phyloP scores from a whole-genome alignment of 64 coral and sea anemone genomes.

The Pachyseris speciosa region DNA sequence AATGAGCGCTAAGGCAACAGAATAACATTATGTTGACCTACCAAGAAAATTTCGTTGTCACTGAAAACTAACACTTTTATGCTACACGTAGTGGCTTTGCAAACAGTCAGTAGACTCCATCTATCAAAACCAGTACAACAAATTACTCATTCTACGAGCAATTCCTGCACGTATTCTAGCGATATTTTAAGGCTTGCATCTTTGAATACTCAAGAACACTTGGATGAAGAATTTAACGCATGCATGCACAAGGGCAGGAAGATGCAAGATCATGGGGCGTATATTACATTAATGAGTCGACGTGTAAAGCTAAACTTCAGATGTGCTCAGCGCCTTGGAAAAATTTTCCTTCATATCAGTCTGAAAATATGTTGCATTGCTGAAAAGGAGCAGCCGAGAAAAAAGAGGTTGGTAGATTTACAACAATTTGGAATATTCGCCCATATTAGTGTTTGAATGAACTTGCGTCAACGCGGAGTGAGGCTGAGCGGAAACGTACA shows the following conservation, averaged over 20 bases:
- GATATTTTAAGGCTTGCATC: not conserved
- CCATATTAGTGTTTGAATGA: not conserved
- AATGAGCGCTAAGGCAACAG: too few relatives aligned
- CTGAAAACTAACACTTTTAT: too few relatives aligned
- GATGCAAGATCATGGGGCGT: not conserved
- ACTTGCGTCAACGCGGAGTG: too few relatives aligned
- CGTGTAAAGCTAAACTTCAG: too few relatives aligned
- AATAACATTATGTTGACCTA: too few relatives aligned
- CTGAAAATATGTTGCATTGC: too few relatives aligned
- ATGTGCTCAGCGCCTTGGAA: too few relatives aligned
- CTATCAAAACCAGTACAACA: too few relatives aligned
- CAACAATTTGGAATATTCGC: not conserved
- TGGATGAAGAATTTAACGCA: constrained; percentile 21
- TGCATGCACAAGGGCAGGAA: not conserved
- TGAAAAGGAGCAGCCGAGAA: too few relatives aligned
- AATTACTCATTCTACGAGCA: not conserved
- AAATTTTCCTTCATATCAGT: too few relatives aligned
- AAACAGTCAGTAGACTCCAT: not conserved
- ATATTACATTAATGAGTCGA: not conserved
- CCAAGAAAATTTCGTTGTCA: too few relatives aligned
- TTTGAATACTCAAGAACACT: not conserved
- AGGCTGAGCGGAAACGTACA: too few relatives aligned
- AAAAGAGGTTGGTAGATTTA: not conserved
- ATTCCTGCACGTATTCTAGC: not conserved
- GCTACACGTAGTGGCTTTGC: not conserved